A percentile compares a stretch with the other conserved stretches of the same genome.
Evolutionary conservation across 2,797 vertebrate species (phyloP).

Genomic region (Urosaurus nigricauda): DNA sequence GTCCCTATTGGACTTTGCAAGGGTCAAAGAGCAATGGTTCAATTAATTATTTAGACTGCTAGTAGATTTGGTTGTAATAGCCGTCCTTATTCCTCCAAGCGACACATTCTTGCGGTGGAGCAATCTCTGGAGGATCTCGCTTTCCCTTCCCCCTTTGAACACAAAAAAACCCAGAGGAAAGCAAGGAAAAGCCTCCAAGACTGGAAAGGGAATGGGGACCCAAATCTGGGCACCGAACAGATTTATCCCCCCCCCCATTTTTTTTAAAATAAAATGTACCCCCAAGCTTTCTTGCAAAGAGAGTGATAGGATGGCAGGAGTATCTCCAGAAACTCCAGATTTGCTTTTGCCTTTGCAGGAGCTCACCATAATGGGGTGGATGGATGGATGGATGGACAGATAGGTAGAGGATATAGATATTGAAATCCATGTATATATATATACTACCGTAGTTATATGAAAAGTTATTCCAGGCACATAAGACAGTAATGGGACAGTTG

Average conservation of each 20-base stretch:
- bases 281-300: neutral
- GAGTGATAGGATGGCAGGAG: neutral
- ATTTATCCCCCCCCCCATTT: neutral
- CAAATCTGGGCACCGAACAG: neutral
- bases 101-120: slow-evolving; percentile 76
- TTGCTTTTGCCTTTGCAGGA: neutral
- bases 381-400: neutral
- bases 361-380: neutral
- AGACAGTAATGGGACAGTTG: neutral
- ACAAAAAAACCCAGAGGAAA: neutral
- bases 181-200: neutral
- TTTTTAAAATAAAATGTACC: neutral
- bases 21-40: slow-evolving; percentile 92
- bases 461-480: neutral
- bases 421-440: too few relatives aligned
- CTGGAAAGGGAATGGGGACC: neutral
- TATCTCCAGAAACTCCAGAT: accelerated
- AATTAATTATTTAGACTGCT: slow-evolving; percentile 97
- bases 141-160: neutral
- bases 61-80: slow-evolving; percentile 90
- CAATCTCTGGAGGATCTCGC: slow-evolving; percentile 71
- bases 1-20: slow-evolving; percentile 90
- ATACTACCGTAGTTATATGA: neutral
- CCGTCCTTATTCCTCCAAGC: slow-evolving; percentile 79
- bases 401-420: neutral